Evolutionary conservation across 37 sponge, comb jelly and placozoan species (phyloP), one percentile per base, ranked within the genome.

Genomic region (Geodia barretti): DNA sequence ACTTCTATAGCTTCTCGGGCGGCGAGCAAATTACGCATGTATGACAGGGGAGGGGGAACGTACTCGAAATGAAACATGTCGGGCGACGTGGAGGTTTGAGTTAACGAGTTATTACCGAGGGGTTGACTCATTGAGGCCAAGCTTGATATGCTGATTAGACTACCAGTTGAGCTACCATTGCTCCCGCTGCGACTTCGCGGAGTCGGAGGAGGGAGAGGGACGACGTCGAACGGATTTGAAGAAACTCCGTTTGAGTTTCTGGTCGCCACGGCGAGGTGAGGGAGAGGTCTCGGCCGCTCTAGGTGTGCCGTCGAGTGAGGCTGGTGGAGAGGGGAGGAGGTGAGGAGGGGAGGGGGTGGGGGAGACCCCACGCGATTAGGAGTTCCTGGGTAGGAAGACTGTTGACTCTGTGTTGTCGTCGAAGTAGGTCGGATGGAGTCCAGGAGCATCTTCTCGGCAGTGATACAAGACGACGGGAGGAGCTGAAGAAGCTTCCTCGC

Each of bases 391-490:
- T 26, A 29, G 24, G 65, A 29, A 5, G n/a, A n/a, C n/a, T n/a
- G n/a, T n/a, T 64, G 29, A 47, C 11, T 17, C 30, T 14, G 65
- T 23, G 42, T 43, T 37, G 74, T 3, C 21, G 39, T 11, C 39
- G 21, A 24, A 4, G 23, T 14, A 5, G 64, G 73, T 40, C 58
- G 30, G 80, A 83, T 63, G 26, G 80, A 68, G 1, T 85, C 76
- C 19, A 87, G 68, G 61, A 88, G 85, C 84, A 77, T 78, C 5
- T 77, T 80, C 79, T 94, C 95, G 11, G 89, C 88, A 21, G 60
- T 64, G 41, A 72, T 67, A 39, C 89, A 91, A 1, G 64, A 41
- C 7, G 54, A 24, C 0, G 95, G 95, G 30, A 91, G 39, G 32
- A 94, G 81, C 17, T 79, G 73, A 0, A 94, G 86, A 30, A 91